Base-by-base conservation (phyloP, 2,113 vertebrate genomes). In the Caranx melampygus region DNA sequence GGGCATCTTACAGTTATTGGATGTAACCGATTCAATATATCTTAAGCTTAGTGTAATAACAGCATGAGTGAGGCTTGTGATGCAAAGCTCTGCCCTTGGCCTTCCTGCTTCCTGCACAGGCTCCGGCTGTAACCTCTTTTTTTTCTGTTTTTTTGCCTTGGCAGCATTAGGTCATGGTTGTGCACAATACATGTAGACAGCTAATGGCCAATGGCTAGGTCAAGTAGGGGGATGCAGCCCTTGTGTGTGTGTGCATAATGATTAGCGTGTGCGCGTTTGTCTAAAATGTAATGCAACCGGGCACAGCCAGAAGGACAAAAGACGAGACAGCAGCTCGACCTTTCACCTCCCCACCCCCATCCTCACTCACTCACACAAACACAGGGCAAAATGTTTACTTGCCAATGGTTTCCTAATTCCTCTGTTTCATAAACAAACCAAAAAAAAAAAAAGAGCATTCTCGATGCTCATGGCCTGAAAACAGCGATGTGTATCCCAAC, bases 251-350 rank as follows among this genome's bases (percentile, higher is more conserved):
- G 40, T 11, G 64, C 51, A 44, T 72, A 74, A 66, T 26, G n/a
- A 83, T 88, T 84, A 71, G 66, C 47, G 45, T 74, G 75, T 83
- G 84, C 73, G 10, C 21, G 40, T 81, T 75, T 64, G 64, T 78
- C 85, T 89, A 84, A 87, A 80, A 78, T 68, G 68, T 78, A 87
- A 85, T 61, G 62, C 65, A 57, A 88, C 31, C 3, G 65, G 76
- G 81, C 77, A 88, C 75, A 15, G 84, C 92, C 85, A 84, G 87
- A 81, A 88, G 90, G 90, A 91, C 71, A 85, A 84, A 76, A 86
- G 87, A 75, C 79, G 72, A 88, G 90, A 88, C 88, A 83, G 79
- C 82, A 64, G 69, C 54, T 77, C 63, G 64, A 90, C 84, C 78
- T 86, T 85, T 89, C 76, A 85, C 86, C 84, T 71, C 80, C 64